These are phyloP conservation scores for Galbula dea DNA, from an alignment of 2,113 vertebrate genomes.

Conservation along the genomic window DNA sequence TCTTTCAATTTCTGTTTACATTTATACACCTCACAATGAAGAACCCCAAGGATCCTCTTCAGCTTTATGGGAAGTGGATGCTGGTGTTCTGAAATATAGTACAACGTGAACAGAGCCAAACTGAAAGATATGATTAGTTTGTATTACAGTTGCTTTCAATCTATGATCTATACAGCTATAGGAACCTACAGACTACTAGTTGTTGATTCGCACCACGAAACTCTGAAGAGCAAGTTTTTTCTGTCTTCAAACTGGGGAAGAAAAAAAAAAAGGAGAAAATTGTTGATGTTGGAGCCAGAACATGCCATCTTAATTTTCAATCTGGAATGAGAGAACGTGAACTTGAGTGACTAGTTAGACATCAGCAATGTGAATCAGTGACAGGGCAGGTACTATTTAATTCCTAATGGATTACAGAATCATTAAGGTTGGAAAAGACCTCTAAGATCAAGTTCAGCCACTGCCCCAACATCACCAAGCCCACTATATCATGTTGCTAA, in stretches of 20 bases:
- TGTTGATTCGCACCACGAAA: background rate
- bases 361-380: fast-evolving
- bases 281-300: background rate
- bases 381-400: background rate
- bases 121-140: background rate
- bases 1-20: background rate
- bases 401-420: background rate
- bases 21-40: background rate
- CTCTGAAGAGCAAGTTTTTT: background rate
- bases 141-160: background rate
- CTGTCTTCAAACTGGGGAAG: background rate
- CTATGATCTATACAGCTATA: background rate
- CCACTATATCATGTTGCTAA: no score
- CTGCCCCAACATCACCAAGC: no score
- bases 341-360: background rate
- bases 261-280: background rate
- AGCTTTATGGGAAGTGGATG: background rate
- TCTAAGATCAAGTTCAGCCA: no score
- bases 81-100: background rate
- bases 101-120: background rate
- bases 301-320: background rate
- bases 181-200: background rate
- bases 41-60: background rate
- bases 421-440: no score
- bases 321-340: background rate